A percentile compares a stretch with the other conserved stretches of the same genome.
Conservation (phyloP, 2,888 invertebrate species). For the Tetrapedia diversipes region DNA sequence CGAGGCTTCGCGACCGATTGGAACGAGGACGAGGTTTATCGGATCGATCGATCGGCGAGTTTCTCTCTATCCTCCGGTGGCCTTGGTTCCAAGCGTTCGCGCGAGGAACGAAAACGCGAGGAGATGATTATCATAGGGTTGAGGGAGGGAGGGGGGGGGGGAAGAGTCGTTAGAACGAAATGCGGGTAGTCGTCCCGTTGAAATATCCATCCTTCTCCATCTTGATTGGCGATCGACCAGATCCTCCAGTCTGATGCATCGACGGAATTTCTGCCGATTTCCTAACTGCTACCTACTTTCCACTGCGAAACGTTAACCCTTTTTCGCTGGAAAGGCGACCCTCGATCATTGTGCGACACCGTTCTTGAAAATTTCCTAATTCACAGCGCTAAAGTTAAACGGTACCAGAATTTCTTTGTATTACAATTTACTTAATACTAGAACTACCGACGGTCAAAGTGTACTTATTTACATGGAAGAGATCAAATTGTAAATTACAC, state of each 20-base stretch:
- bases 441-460: no score
- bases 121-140: constrained; percentile 42
- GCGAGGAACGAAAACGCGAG: constrained; percentile 30
- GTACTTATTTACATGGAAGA: no score
- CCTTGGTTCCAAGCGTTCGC: background rate
- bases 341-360: no score
- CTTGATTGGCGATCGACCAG: constrained; percentile 52
- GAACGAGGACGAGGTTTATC: constrained; percentile 41
- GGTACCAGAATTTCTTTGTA: no score
- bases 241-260: background rate
- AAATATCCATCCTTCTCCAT: constrained; percentile 39
- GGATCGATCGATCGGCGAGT: constrained; percentile 45
- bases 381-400: no score
- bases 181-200: constrained; percentile 18
- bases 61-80: constrained; percentile 36
- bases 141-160: no score
- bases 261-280: background rate
- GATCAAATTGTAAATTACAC: no score
- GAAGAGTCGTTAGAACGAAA: constrained; percentile 37
- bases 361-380: no score
- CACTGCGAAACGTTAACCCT: no score
- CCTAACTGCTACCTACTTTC: background rate
- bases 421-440: no score
- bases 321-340: no score
- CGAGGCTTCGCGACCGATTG: constrained; percentile 40